Evolutionary conservation across 2,888 invertebrate genomes (phyloP).

Genomic region (Oscheius sp.): DNA sequence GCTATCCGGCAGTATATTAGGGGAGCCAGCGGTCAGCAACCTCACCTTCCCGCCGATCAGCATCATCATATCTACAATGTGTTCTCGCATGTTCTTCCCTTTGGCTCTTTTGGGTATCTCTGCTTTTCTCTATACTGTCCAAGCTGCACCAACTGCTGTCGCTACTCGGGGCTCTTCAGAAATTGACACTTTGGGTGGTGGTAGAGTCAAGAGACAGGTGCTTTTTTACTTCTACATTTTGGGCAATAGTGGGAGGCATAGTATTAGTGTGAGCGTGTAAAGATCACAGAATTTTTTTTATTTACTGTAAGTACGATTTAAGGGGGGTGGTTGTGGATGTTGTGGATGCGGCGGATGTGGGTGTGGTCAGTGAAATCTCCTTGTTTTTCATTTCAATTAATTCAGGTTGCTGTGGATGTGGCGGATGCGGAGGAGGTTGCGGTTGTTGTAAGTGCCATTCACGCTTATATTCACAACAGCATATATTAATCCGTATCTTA

Average conservation of each 20-base stretch:
- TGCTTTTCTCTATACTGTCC: conserved; percentile 26
- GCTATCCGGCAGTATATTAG: conserved; percentile 24
- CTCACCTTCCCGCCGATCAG: neutral
- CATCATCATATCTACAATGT: neutral
- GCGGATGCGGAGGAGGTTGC: neutral
- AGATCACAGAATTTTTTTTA: too few relatives aligned
- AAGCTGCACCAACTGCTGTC: conserved; percentile 27
- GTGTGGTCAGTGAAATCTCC: neutral
- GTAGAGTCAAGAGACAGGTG: conserved; percentile 25
- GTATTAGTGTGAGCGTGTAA: too few relatives aligned
- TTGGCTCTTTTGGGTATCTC: conserved; percentile 19
- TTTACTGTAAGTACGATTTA: neutral
- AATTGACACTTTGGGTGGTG: conserved; percentile 29
- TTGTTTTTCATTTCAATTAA: too few relatives aligned
- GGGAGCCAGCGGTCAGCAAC: conserved; percentile 10
- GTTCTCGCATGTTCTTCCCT: conserved; percentile 24
- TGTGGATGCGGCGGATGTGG: conserved; percentile 25
- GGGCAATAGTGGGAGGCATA: too few relatives aligned
- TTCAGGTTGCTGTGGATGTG: neutral
- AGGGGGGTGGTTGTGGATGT: conserved; percentile 31
- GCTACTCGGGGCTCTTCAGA: conserved; percentile 26
- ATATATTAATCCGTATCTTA: too few relatives aligned
- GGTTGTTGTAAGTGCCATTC: neutral
- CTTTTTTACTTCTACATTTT: too few relatives aligned
- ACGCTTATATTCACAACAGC: too few relatives aligned